Percentiles rank a stretch among this genome's conserved stretches.
These are phyloP conservation scores for Tor tambroides DNA, from an alignment of 2,113 vertebrate genomes.

Conservation along the genomic window DNA sequence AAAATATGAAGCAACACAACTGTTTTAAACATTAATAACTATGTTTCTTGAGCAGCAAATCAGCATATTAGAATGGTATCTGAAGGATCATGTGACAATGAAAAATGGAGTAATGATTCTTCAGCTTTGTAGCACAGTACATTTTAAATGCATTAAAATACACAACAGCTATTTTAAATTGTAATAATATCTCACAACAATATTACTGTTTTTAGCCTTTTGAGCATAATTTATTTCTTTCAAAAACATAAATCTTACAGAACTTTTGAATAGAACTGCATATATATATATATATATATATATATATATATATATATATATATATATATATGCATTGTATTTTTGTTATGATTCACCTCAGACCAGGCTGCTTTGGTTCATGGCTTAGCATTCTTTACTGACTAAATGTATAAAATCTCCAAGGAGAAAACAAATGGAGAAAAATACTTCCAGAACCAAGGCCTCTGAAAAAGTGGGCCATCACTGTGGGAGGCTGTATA, in stretches of 20 bases:
- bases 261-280: no score
- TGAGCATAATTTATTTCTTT: no score
- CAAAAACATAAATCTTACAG: no score
- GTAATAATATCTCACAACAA: no score
- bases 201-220: no score
- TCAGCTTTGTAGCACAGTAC: background rate
- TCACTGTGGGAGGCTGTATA: background rate
- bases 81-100: no score
- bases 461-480: constrained; percentile 12
- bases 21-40: background rate
- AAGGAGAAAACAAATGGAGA: background rate
- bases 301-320: no score
- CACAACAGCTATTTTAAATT: background rate
- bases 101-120: background rate
- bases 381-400: background rate
- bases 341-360: background rate
- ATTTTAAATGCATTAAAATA: background rate
- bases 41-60: no score
- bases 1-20: background rate
- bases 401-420: background rate
- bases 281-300: no score
- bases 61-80: no score
- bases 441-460: background rate
- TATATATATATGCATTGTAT: no score
- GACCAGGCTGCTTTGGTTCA: background rate